Base-by-base conservation (phyloP, 2,888 invertebrate species). In the Apamea crenata region DNA sequence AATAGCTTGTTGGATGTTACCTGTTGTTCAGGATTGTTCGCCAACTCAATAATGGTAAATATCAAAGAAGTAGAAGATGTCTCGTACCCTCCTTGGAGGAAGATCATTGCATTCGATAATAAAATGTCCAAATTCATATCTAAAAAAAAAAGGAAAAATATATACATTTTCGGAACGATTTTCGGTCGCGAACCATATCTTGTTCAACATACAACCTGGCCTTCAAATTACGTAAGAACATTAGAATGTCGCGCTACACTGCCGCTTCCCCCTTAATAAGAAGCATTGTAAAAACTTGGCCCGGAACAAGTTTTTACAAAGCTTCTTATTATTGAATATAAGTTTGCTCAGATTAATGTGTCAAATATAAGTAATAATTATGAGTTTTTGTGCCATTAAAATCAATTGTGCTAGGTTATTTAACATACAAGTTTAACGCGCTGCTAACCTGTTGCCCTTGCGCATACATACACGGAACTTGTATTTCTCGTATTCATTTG, bases 11-110 rank as follows among this genome's bases (percentile, higher is more conserved):
- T n/a, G 4, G 4, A 21, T 32, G 32, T 65, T 85, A 95, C 95
- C 92, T 96, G 96, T 21, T 85, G 36, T 0, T 92, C 82, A 6
- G 91, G 91, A 1, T 90, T 71, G 50, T 91, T 88, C 0, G 96
- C 94, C 29, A 96, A 68, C 67, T 96, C 95, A 25, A 92, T 91
- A 0, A 87, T 80, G 0, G 80, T 6, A 73, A 85, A 95, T 0
- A 92, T 84, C 0, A 95, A 71, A 0, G 83, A 12, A 0, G 87
- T 71, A 0, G 93, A 93, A 0, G 93, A 89, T 0, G 95, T 94
- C 32, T 96, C 95, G 63, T 94, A 95, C 0, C 95, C 96, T 0
- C 90, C 96, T 80, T 94, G 93, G 7, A 96, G 83, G 80, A 96
- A 93, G 5, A 94, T 84, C 4, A 92, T 90, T 0, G 94, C 95